A percentile compares a stretch with the other conserved stretches of the same genome.
phyloP scores from a whole-genome alignment of 2,888 invertebrate species.

The Lasioglossum villosulum region DNA sequence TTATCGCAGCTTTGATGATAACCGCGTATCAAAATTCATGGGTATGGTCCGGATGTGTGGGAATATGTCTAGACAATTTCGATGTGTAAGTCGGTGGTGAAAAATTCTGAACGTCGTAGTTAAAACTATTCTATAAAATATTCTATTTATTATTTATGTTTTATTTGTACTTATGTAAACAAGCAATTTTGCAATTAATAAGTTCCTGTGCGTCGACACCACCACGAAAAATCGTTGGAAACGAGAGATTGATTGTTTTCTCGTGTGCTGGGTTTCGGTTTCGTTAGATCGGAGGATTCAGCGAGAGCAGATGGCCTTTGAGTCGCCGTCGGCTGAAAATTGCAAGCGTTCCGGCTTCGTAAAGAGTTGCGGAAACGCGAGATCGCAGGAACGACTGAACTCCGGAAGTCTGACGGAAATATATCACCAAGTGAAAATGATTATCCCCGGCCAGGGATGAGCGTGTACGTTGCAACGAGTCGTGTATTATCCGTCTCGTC shows the following conservation, averaged over 20 bases:
- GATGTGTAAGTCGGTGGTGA: background rate
- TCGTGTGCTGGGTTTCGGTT: background rate
- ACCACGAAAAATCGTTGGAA: background rate
- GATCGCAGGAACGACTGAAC: conserved; percentile 29
- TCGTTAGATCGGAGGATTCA: background rate
- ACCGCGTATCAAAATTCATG: background rate
- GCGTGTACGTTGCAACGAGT: conserved; percentile 14
- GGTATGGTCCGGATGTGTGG: background rate
- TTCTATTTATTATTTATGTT: too few species aligned
- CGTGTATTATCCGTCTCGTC: conserved; percentile 52
- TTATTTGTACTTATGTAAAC: too few species aligned
- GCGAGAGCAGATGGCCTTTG: conserved; percentile 36
- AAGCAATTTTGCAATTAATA: too few species aligned
- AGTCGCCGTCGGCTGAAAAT: conserved; percentile 35
- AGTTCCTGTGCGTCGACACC: too few species aligned
- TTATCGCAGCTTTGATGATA: conserved; percentile 16
- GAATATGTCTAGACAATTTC: background rate
- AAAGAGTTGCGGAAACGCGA: conserved; percentile 44
- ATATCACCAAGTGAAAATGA: conserved; percentile 62
- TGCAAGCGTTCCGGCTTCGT: conserved; percentile 21
- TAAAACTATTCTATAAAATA: too few species aligned
- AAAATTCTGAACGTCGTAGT: background rate
- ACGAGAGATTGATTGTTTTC: background rate
- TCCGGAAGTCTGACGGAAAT: conserved; percentile 36
- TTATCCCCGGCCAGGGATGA: conserved; percentile 43